Evolutionary conservation across 2,113 vertebrate species (phyloP).

Genomic region (Trinectes maculatus): DNA sequence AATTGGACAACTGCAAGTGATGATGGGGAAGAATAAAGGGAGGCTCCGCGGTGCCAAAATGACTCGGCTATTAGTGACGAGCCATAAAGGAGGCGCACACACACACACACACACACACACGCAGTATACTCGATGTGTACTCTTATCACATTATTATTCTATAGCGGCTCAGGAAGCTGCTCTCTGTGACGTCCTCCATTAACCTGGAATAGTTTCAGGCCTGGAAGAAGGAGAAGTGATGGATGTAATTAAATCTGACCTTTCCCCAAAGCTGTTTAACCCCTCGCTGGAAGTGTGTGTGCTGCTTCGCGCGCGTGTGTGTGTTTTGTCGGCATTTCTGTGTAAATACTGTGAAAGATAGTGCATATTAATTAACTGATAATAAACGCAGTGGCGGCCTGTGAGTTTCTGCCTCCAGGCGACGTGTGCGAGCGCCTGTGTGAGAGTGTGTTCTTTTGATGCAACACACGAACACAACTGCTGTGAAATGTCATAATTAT

Average conservation of each 20-base stretch:
- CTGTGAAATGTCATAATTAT: neutral
- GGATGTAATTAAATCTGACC: conserved; percentile 76
- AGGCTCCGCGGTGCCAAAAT: too few relatives aligned
- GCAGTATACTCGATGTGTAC: neutral
- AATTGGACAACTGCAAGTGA: conserved; percentile 59
- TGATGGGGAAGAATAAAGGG: conserved; percentile 48
- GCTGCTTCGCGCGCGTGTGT: conserved; percentile 16
- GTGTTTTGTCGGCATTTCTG: neutral
- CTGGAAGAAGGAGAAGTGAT: conserved; percentile 52
- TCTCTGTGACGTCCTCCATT: conserved; percentile 64
- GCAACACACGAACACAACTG: neutral
- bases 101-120: conserved; percentile 3
- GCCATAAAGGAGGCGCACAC: conserved; percentile 22
- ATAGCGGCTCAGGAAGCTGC: conserved; percentile 41
- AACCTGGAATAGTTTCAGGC: conserved; percentile 69
- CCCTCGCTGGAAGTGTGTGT: conserved; percentile 16
- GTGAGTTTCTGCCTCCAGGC: conserved; percentile 13
- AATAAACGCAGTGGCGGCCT: conserved; percentile 39
- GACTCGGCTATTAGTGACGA: conserved; percentile 36
- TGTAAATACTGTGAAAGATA: conserved; percentile 52
- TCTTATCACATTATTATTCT: conserved; percentile 54
- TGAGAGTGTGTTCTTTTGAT: neutral
- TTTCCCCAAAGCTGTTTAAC: conserved; percentile 59
- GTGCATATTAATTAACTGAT: conserved; percentile 63
- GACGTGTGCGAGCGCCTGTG: conserved; percentile 5